A percentile compares a stretch with the other conserved stretches of the same genome.
These are phyloP conservation scores for Drosophila trapezifrons DNA, from an alignment of 1,140 invertebrate genomes.

Conservation along the genomic window DNA sequence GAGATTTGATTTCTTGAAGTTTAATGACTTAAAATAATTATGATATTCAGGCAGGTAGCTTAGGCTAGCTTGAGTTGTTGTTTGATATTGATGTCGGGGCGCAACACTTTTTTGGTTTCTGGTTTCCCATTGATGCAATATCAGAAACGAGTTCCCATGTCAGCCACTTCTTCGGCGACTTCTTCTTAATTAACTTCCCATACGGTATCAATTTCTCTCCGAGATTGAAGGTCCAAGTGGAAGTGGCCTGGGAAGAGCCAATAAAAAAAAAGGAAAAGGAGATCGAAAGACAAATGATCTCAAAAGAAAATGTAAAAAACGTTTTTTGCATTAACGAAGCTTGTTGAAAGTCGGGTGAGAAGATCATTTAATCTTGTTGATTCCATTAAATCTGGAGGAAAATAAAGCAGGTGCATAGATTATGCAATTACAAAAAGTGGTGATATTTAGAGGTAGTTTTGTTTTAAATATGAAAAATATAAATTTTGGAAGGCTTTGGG, in stretches of 20 bases:
- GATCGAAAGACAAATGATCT: slow-evolving; percentile 17
- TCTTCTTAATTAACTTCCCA: slow-evolving; percentile 77
- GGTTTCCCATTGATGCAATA: slow-evolving; percentile 46
- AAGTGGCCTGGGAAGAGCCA: slow-evolving; percentile 39
- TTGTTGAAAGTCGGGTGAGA: slow-evolving; percentile 11
- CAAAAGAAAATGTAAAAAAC: slow-evolving; percentile 25
- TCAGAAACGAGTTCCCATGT: slow-evolving; percentile 59
- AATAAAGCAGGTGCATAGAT: not conserved
- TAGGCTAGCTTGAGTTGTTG: slow-evolving; percentile 14
- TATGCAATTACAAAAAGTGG: no score
- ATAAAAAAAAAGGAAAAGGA: slow-evolving; percentile 16
- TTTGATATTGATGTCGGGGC: slow-evolving; percentile 34
- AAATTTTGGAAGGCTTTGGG: no score
- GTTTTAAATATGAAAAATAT: not conserved
- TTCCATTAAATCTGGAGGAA: not conserved
- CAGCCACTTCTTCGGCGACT: slow-evolving; percentile 28
- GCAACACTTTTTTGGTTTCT: slow-evolving; percentile 72
- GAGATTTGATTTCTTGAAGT: slow-evolving; percentile 76
- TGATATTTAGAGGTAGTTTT: no score
- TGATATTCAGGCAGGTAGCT: slow-evolving; percentile 55
- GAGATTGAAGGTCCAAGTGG: slow-evolving; percentile 48
- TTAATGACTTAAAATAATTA: slow-evolving; percentile 80
- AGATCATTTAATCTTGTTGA: not conserved
- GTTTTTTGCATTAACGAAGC: slow-evolving; percentile 24
- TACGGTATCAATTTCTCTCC: slow-evolving; percentile 74